Conservation (phyloP, 2,113 vertebrate species). For the Drymodes brunneopygia region DNA sequence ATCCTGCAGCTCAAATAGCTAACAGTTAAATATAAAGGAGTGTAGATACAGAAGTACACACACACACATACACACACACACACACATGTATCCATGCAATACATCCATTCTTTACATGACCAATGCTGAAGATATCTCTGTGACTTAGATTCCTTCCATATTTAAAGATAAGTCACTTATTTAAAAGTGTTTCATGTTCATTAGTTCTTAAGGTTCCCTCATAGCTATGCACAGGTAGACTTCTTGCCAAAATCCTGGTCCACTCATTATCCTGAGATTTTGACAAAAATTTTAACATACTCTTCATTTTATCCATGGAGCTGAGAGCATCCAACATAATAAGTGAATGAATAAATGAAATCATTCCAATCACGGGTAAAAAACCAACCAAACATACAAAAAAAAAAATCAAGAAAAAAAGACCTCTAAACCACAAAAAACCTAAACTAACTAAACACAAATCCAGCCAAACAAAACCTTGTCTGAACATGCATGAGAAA, state of each 20-base stretch:
- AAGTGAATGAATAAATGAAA: neutral
- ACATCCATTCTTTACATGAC: neutral
- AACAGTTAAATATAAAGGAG: neutral
- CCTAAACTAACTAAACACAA: neutral
- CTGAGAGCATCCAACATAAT: neutral
- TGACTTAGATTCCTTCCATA: neutral
- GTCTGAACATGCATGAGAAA: neutral
- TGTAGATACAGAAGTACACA: neutral
- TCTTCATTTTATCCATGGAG: neutral
- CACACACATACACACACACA: no score
- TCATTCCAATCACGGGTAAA: neutral
- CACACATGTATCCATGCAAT: rapidly evolving
- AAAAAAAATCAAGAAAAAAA: neutral
- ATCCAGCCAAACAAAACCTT: neutral
- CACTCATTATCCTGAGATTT: neutral
- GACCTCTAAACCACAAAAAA: neutral
- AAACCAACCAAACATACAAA: neutral
- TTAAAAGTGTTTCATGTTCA: neutral
- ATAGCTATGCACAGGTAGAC: neutral
- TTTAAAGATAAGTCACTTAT: neutral
- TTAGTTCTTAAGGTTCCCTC: neutral
- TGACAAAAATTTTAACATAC: neutral
- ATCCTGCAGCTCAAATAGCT: neutral
- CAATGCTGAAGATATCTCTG: neutral
- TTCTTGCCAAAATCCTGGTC: neutral